Conservation (phyloP, 1,140 invertebrate genomes). For the Chionoecetes opilio region DNA sequence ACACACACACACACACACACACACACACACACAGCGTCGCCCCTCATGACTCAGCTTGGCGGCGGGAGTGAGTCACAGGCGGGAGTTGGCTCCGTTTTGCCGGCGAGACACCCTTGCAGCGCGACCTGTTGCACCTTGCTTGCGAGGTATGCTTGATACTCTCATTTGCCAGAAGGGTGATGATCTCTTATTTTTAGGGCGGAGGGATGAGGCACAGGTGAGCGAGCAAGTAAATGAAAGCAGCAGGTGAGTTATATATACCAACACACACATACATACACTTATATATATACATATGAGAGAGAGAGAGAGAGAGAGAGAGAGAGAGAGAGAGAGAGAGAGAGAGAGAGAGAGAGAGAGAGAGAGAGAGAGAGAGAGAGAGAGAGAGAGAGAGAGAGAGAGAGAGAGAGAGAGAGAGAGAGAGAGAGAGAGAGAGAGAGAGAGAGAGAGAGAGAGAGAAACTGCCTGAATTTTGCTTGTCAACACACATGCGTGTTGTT, state of each 20-base stretch:
- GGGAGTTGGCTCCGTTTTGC: neutral
- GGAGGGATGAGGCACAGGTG: neutral
- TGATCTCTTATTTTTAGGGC: neutral
- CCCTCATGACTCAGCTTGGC: neutral
- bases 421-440: too few species aligned
- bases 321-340: too few species aligned
- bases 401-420: too few species aligned
- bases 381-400: too few species aligned
- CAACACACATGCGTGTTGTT: too few species aligned
- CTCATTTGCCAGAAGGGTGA: slow-evolving; percentile 7
- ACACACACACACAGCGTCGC: neutral
- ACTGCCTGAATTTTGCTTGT: too few species aligned
- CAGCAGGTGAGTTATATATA: neutral
- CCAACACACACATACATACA: too few species aligned
- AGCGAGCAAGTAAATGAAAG: neutral
- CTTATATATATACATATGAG: too few species aligned
- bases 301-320: too few species aligned
- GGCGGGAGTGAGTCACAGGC: neutral
- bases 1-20: slow-evolving; percentile 27
- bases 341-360: too few species aligned
- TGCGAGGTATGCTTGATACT: neutral
- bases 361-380: too few species aligned
- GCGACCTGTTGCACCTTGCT: slow-evolving; percentile 1
- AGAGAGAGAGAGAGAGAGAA: too few species aligned
- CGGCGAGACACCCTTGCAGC: neutral